A percentile compares a stretch with the other conserved stretches of the same genome.
Conservation (phyloP, 2,888 invertebrate species). For the Cryptophagus acutangulus region DNA sequence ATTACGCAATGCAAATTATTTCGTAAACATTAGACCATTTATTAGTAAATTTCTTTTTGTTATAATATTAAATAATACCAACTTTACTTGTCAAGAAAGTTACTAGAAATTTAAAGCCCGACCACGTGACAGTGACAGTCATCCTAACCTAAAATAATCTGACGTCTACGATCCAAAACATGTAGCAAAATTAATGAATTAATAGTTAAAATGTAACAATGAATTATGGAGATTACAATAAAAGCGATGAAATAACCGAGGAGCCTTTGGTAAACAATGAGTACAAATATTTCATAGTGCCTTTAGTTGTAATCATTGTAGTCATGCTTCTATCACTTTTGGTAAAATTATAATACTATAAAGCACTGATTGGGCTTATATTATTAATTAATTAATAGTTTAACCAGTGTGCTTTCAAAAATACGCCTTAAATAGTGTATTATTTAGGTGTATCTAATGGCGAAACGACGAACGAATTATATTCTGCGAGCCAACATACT, state of each 20-base stretch:
- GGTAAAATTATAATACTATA: slow-evolving; percentile 33
- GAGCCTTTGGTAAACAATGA: slow-evolving; percentile 30
- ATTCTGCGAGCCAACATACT: slow-evolving; percentile 59
- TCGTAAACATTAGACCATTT: no score
- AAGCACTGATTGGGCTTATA: slow-evolving; percentile 4
- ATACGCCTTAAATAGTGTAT: not conserved
- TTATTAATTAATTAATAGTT: not conserved
- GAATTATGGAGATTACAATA: no score
- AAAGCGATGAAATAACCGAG: no score
- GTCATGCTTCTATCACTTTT: slow-evolving; percentile 43
- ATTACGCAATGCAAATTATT: no score
- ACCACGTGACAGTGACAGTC: no score
- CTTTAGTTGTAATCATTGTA: slow-evolving; percentile 42
- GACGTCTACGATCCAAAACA: no score
- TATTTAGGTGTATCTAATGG: slow-evolving; percentile 51
- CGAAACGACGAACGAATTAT: slow-evolving; percentile 53
- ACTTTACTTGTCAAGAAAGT: no score
- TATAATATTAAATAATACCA: no score
- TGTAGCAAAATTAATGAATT: not conserved
- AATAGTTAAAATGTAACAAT: no score
- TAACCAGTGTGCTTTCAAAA: slow-evolving; percentile 6
- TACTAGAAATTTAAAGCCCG: no score
- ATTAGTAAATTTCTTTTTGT: no score
- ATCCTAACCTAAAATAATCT: slow-evolving; percentile 4
- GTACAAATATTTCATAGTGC: slow-evolving; percentile 42